Base-by-base conservation (phyloP, 2,797 vertebrate genomes). In the Meriones psammophilus region DNA sequence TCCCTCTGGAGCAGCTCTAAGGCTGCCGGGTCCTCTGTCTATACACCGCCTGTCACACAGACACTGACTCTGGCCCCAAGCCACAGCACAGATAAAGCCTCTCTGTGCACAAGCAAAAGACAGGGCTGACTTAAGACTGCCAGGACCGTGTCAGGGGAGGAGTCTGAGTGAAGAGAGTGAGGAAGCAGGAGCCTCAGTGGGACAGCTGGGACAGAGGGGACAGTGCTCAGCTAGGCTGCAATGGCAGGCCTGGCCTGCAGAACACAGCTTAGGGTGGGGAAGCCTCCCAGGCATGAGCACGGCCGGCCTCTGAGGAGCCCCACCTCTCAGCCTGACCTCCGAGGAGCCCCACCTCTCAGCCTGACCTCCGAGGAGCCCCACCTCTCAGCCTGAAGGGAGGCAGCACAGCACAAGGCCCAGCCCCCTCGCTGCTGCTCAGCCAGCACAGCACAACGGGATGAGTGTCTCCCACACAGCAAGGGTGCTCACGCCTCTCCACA, bases 101-200 rank as follows among this genome's bases (percentile, higher is more conserved):
- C 18, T 30, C 22, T 71, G 85, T 60, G 69, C 60, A 96, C 87
- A 96, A 60, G 33, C 62, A 87, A 89, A 66, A 54, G n/a, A 83
- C 64, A 76, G 74, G 10, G 89, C 60, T 30, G 18, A 64, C 26
- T 42, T 17, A 66, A 46, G 76, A 24, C 26, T 79, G 28, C 14
- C 58, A 96, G 42, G 54, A 79, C 74, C 36, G 73, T 76, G 73
- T 86, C 56, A 62, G 76, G 26, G 58, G 13, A 87, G 87, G 83
- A 13, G 64, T 68, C 28, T 4, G 62, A 85, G 7, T 18, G 13
- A 60, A 56, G 94, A 93, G 56, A 62, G 5, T 15, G 24, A 92
- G 93, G 30, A 33, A 79, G 89, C 13, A 62, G 26, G 10, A 69
- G 66, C 8, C 54, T 42, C 50, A 76, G 42, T 26, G 46, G 39